Evolutionary conservation across 2,888 invertebrate genomes (phyloP), one percentile per base, ranked within the genome.

Genomic region (Morpho helenor): DNA sequence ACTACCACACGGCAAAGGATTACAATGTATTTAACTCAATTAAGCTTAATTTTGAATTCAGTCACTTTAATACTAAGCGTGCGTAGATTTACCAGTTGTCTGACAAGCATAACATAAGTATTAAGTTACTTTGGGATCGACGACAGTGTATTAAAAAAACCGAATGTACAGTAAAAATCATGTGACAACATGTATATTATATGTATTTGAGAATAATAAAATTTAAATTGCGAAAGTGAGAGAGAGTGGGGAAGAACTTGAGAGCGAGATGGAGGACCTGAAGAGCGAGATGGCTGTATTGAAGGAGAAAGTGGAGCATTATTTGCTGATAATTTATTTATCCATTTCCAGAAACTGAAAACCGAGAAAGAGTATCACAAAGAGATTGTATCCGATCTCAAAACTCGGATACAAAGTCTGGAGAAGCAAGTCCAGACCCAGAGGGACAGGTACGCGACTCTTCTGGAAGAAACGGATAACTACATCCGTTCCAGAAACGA

Each of bases 381-480:
- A 46, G 88, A 89, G 52, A 73, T 84, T 23, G 68, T 73, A 0
- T 69, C 80, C 0, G 91, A 90, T 40, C 73, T 88, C 0, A 84
- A 82, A 56, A 74, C 74, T 0, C 78, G 88, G 0, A 71, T 87
- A 4, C 72, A 75, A 7, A 75, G 75, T 67, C 75, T 96, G 56
- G 96, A 96, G 73, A 94, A 95, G 66, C 94, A 96, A 69, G 84
- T 95, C 5, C 91, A 93, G 49, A 94, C 95, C n/a, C 97, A 97
- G 74, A 88, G 97, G 0, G 95, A 95, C 56, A 89, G 97, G 44
- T 96, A 96, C 43, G 87, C 96, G 7, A 92, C 93, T 2, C 80
- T 97, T 31, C 81, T 98, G 43, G 94, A 95, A 10, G 97, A 97
- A 71, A 96, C 96, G 40, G 97, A 97, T 67, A 92, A 92, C 67